A percentile compares a stretch with the other conserved stretches of the same genome.
phyloP scores from a whole-genome alignment of 2,888 invertebrate genomes.

The Callinectes sapidus region DNA sequence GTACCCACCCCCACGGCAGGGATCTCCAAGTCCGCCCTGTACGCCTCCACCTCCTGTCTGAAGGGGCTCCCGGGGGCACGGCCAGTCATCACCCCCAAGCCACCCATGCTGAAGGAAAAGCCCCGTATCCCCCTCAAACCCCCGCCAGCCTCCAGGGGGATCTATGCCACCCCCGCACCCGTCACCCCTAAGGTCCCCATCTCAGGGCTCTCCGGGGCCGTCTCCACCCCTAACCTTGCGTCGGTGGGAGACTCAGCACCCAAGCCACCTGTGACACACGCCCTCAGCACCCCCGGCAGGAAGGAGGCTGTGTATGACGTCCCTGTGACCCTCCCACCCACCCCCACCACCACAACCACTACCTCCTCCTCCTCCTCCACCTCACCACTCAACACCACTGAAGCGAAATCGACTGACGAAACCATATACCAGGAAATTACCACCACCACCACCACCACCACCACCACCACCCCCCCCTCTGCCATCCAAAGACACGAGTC shows the following conservation, averaged over 20 bases:
- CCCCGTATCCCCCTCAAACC: slow-evolving; percentile 74
- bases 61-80: slow-evolving; percentile 65
- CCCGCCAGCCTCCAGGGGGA: slow-evolving; percentile 57
- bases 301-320: slow-evolving; percentile 59
- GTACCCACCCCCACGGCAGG: slow-evolving; percentile 63
- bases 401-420: not conserved
- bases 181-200: slow-evolving; percentile 47
- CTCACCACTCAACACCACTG: not conserved
- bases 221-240: slow-evolving; percentile 48
- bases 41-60: slow-evolving; percentile 67
- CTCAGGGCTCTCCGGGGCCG: slow-evolving; percentile 21
- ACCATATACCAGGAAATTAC: slow-evolving; percentile 61
- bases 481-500: slow-evolving; percentile 40
- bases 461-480: not conserved
- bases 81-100: slow-evolving; percentile 73
- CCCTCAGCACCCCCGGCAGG: not conserved
- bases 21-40: slow-evolving; percentile 67
- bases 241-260: not conserved
- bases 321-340: slow-evolving; percentile 44
- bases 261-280: not conserved
- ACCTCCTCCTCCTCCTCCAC: not conserved
- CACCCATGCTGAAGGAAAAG: slow-evolving; percentile 73
- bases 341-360: not conserved
- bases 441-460: not conserved
- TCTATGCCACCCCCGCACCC: slow-evolving; percentile 57